Conservation (phyloP, 2,797 vertebrate species). For the Podargus strigoides region DNA sequence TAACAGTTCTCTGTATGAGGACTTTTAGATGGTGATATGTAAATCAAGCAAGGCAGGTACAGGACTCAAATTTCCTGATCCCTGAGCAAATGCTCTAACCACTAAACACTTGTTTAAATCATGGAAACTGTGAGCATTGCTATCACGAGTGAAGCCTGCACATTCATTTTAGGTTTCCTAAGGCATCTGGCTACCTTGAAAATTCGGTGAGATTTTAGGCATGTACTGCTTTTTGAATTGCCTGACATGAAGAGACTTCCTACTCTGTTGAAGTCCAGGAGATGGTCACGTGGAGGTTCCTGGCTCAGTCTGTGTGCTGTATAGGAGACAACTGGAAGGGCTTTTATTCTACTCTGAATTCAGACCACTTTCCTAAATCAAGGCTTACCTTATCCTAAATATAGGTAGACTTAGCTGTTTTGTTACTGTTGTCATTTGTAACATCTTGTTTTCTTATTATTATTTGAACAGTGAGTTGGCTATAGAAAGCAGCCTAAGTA, state of each 20-base stretch:
- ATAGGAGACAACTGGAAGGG: not conserved
- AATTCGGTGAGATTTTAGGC: not conserved
- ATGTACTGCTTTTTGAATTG: not conserved
- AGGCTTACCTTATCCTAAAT: not conserved
- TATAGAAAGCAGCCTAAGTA: not conserved
- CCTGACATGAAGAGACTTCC: not conserved
- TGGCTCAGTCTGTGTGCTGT: not conserved
- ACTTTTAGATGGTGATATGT: not conserved
- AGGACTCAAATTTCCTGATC: not conserved
- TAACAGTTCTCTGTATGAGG: not conserved
- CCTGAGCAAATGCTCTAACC: not conserved
- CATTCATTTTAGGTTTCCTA: not conserved
- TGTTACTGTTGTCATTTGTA: not conserved
- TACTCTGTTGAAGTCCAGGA: not conserved
- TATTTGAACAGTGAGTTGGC: not conserved
- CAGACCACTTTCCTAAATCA: not conserved
- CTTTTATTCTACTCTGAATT: not conserved
- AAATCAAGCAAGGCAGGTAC: not conserved
- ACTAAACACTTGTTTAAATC: not conserved
- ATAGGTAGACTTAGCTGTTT: not conserved
- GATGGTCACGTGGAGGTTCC: fast-evolving
- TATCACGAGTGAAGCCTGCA: not conserved
- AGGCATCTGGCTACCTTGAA: not conserved
- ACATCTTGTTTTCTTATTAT: not conserved
- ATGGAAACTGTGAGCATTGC: not conserved